phyloP scores from a whole-genome alignment of 1,140 invertebrate species.

The Trichoplusia ni region DNA sequence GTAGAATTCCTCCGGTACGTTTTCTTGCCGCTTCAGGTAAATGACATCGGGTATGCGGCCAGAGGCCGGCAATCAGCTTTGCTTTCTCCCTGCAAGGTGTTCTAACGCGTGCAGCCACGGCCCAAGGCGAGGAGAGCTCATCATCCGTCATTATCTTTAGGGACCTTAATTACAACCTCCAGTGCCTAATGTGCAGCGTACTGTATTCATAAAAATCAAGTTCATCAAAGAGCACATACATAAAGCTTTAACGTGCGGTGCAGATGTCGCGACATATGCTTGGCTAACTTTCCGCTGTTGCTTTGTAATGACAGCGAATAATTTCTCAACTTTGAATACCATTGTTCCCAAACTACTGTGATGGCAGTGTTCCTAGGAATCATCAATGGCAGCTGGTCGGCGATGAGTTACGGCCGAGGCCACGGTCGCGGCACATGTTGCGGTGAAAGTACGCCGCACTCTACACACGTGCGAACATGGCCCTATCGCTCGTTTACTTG shows the following conservation, averaged over 20 bases:
- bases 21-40: constrained; percentile 19
- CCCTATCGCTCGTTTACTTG: constrained; percentile 2
- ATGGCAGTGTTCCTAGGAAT: constrained; percentile 23
- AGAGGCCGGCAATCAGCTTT: constrained; percentile 25
- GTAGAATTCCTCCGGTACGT: background rate
- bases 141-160: constrained; percentile 34
- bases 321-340: constrained; percentile 17
- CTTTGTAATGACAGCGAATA: constrained; percentile 3
- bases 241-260: too few relatives aligned
- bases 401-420: constrained; percentile 28
- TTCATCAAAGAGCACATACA: too few relatives aligned
- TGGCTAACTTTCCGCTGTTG: background rate
- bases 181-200: constrained; percentile 9
- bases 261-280: constrained; percentile 9
- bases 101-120: constrained; percentile 3
- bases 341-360: constrained; percentile 29
- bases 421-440: constrained; percentile 9
- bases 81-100: constrained; percentile 21
- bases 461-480: constrained; percentile 8
- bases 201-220: background rate
- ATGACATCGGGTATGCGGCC: constrained; percentile 15
- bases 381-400: constrained; percentile 30
- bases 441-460: constrained; percentile 27
- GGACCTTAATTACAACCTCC: constrained; percentile 29
- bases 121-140: constrained; percentile 11